Percentiles rank a stretch among this genome's conserved stretches.
These are phyloP conservation scores for Atrina japonica DNA, from an alignment of 2,888 invertebrate genomes.

Conservation along the genomic window DNA sequence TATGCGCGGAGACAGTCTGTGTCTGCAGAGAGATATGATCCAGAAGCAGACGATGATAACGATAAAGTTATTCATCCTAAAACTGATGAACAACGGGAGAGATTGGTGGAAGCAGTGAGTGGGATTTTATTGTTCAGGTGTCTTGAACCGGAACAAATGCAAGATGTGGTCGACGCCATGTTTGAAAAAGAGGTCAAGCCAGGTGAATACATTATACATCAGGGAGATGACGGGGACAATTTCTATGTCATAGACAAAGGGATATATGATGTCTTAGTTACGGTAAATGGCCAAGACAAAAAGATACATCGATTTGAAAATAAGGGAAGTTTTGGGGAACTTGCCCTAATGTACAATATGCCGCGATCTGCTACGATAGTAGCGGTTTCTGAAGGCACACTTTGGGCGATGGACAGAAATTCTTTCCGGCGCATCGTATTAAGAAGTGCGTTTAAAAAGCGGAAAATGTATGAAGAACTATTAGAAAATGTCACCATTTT, in stretches of 20 bases:
- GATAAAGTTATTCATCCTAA: constrained; percentile 77
- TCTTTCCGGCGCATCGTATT: constrained; percentile 80
- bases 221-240: constrained; percentile 81
- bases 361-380: constrained; percentile 80
- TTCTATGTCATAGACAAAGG: constrained; percentile 81
- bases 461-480: constrained; percentile 79
- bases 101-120: constrained; percentile 75
- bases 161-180: constrained; percentile 81
- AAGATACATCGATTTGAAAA: constrained; percentile 79
- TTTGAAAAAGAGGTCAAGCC: constrained; percentile 77
- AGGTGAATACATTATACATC: constrained; percentile 78
- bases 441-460: constrained; percentile 79
- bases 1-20: constrained; percentile 79
- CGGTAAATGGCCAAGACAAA: constrained; percentile 72
- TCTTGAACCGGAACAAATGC: constrained; percentile 79
- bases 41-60: constrained; percentile 77
- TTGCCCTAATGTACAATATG: constrained; percentile 81
- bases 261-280: constrained; percentile 76
- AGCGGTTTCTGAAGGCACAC: constrained; percentile 71
- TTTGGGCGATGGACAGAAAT: constrained; percentile 81
- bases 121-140: constrained; percentile 79
- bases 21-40: constrained; percentile 79
- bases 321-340: constrained; percentile 80
- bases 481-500: constrained; percentile 78
- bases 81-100: constrained; percentile 77